A percentile compares a stretch with the other conserved stretches of the same genome.
These are phyloP conservation scores for Hydra vulgaris DNA, from an alignment of 30 jellyfish, hydroid and myxozoan genomes.

Conservation along the genomic window DNA sequence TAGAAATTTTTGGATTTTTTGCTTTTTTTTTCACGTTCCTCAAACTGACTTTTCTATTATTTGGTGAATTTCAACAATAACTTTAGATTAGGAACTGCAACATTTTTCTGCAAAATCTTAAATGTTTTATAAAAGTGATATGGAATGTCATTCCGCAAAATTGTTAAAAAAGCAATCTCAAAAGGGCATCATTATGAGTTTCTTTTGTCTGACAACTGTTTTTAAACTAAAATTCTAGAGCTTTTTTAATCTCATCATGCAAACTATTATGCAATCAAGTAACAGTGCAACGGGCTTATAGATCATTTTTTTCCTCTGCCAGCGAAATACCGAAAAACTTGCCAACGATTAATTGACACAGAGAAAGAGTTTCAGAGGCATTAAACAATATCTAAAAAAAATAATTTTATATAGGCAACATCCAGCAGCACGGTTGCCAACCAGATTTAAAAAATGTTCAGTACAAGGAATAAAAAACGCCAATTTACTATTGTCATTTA, in stretches of 20 bases:
- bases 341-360: too few relatives aligned
- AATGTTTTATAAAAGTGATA: neutral
- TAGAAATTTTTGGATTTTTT: too few relatives aligned
- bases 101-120: neutral
- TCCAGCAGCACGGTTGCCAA: slow-evolving; percentile 46
- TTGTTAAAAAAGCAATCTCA: neutral
- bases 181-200: slow-evolving; percentile 23
- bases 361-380: too few relatives aligned
- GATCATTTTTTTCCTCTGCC: too few relatives aligned
- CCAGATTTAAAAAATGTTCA: too few relatives aligned
- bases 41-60: neutral
- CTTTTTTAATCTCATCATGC: too few relatives aligned
- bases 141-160: slow-evolving; percentile 18
- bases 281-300: too few relatives aligned
- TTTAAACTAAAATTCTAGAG: too few relatives aligned
- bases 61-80: neutral
- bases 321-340: too few relatives aligned
- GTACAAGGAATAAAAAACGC: too few relatives aligned
- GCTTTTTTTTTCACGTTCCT: neutral
- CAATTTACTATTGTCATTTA: slow-evolving; percentile 25
- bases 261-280: too few relatives aligned
- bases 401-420: slow-evolving; percentile 37
- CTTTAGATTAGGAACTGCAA: neutral
- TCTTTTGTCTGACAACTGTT: slow-evolving; percentile 9
- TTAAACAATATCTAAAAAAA: slow-evolving; percentile 8